These are phyloP conservation scores for Lateolabrax maculatus DNA, from an alignment of 2,797 vertebrate genomes.

Conservation along the genomic window DNA sequence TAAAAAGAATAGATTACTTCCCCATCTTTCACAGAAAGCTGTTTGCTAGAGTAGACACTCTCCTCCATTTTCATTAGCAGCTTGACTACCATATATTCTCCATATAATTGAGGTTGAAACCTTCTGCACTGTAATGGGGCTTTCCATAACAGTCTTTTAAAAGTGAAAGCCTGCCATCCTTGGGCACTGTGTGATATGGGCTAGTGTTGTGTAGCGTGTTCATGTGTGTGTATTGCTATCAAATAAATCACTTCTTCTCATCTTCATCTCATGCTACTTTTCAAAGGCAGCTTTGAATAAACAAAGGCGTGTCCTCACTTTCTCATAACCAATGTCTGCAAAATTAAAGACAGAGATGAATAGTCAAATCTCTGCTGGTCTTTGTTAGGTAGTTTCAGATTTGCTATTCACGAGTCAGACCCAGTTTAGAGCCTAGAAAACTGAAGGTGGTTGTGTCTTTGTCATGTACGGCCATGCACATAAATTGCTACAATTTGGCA, in stretches of 20 bases:
- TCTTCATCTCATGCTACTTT: conserved; percentile 62
- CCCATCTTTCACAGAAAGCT: conserved; percentile 77
- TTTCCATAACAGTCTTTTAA: conserved; percentile 85
- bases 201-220: conserved; percentile 16
- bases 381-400: conserved; percentile 14
- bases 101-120: conserved; percentile 85
- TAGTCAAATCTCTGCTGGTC: conserved; percentile 10
- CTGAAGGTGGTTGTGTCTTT: conserved; percentile 14
- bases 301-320: conserved; percentile 66
- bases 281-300: conserved; percentile 68
- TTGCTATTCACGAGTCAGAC: background rate
- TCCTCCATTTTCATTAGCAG: conserved; percentile 84
- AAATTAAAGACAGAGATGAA: conserved; percentile 37
- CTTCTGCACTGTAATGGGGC: conserved; percentile 84
- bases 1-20: conserved; percentile 85
- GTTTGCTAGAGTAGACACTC: conserved; percentile 80
- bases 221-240: conserved; percentile 40
- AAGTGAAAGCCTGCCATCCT: conserved; percentile 78
- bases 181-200: conserved; percentile 52
- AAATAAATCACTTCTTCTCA: conserved; percentile 70
- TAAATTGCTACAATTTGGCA: conserved; percentile 34
- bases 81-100: conserved; percentile 83
- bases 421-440: background rate
- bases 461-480: conserved; percentile 12
- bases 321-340: conserved; percentile 34